Conservation (phyloP, 2,113 vertebrate genomes). For the Meleagris gallopavo region DNA sequence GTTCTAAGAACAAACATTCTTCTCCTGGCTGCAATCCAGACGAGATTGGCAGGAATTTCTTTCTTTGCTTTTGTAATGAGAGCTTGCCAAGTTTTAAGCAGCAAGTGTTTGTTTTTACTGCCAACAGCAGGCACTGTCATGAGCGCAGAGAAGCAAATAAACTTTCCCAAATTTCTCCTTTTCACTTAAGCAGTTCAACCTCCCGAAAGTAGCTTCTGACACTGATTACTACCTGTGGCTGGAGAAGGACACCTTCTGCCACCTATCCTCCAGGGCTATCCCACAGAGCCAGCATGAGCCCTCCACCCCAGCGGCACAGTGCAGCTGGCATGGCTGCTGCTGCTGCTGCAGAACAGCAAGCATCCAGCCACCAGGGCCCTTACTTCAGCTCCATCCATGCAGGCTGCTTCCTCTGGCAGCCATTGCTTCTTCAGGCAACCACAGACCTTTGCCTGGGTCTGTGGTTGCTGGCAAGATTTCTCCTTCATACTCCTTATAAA, state of each 20-base stretch:
- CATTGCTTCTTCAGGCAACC: not conserved
- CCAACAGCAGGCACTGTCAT: rapidly evolving
- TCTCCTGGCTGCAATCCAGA: not conserved
- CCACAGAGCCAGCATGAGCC: not conserved
- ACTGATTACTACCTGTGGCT: not conserved
- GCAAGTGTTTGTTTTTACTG: not conserved
- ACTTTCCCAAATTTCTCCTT: not conserved
- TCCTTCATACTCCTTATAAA: not conserved
- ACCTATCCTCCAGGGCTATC: not conserved
- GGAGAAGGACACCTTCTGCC: not conserved
- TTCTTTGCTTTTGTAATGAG: not conserved
- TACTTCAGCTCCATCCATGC: rapidly evolving
- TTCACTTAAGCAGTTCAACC: not conserved
- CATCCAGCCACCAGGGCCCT: not conserved
- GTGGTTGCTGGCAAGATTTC: not conserved
- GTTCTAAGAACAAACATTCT: not conserved
- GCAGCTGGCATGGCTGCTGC: not conserved
- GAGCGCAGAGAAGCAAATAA: not conserved
- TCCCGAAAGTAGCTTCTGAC: not conserved
- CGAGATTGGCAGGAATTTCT: not conserved
- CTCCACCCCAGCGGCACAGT: not conserved
- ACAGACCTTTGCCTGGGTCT: not conserved
- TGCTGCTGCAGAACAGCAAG: not conserved
- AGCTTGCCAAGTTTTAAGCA: not conserved
- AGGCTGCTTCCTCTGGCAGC: not conserved